Percentiles rank a stretch among this genome's conserved stretches.
These are phyloP conservation scores for Microplitis demolitor DNA, from an alignment of 1,140 invertebrate genomes.

Conservation along the genomic window DNA sequence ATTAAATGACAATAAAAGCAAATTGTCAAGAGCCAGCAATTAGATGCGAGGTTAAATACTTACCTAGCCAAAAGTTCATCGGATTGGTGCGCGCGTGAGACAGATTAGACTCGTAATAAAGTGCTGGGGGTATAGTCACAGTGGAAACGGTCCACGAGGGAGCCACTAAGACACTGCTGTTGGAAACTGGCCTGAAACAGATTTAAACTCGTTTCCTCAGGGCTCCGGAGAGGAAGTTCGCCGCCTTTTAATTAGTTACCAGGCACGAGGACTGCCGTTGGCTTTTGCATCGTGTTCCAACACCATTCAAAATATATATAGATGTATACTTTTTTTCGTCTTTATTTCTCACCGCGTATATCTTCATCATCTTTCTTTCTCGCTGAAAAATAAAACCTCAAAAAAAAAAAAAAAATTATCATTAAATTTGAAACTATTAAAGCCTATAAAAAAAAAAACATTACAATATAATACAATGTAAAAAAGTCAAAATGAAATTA, in stretches of 20 bases:
- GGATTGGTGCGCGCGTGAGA: slow-evolving; percentile 39
- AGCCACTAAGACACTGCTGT: slow-evolving; percentile 58
- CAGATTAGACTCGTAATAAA: slow-evolving; percentile 59
- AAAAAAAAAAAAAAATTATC: no score
- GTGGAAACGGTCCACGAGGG: slow-evolving; percentile 58
- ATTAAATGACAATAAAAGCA: neutral
- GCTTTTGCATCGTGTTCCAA: neutral
- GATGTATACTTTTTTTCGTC: neutral
- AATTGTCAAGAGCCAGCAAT: slow-evolving; percentile 1
- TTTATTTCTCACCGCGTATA: neutral
- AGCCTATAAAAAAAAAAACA: no score
- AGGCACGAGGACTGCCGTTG: slow-evolving; percentile 26
- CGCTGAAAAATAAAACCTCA: no score
- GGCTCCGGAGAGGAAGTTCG: slow-evolving; percentile 44
- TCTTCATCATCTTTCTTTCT: neutral
- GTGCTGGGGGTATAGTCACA: slow-evolving; percentile 52
- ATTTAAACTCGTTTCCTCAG: slow-evolving; percentile 61
- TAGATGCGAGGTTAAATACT: slow-evolving; percentile 43
- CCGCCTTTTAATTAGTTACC: slow-evolving; percentile 59
- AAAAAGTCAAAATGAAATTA: slow-evolving; percentile 6
- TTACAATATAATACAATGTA: neutral
- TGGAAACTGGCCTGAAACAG: slow-evolving; percentile 59
- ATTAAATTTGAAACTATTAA: no score
- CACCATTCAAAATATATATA: neutral
- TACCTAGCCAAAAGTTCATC: slow-evolving; percentile 12